Conservation (phyloP, 2,113 vertebrate species). For the Corythoichthys intestinalis region DNA sequence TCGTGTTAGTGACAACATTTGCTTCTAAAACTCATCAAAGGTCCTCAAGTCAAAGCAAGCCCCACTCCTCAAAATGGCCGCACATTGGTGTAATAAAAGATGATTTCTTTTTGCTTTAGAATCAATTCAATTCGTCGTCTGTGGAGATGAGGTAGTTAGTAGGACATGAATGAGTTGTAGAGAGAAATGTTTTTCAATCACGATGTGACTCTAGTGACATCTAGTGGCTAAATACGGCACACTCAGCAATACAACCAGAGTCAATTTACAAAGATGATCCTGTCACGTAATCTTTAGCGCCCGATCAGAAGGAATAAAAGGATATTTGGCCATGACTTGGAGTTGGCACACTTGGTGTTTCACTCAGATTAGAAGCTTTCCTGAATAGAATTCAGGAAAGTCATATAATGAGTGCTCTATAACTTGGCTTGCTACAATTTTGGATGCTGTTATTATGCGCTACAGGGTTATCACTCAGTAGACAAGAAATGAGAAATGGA, state of each 20-base stretch:
- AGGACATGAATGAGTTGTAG: slow-evolving; percentile 23
- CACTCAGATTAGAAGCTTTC: too few species aligned
- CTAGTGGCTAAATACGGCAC: slow-evolving; percentile 49
- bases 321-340: slow-evolving; percentile 30
- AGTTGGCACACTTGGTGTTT: too few species aligned
- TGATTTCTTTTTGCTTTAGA: not conserved
- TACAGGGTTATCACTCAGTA: slow-evolving; percentile 34
- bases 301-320: slow-evolving; percentile 42
- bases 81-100: not conserved
- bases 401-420: not conserved
- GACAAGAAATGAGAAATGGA: slow-evolving; percentile 14
- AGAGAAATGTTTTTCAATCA: slow-evolving; percentile 1
- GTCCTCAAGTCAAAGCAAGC: slow-evolving; percentile 11
- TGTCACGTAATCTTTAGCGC: slow-evolving; percentile 22
- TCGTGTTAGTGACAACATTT: slow-evolving; percentile 33
- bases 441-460: slow-evolving; percentile 20
- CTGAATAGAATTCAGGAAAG: too few species aligned
- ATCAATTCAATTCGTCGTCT: slow-evolving; percentile 5
- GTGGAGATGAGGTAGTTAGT: slow-evolving; percentile 6
- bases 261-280: slow-evolving; percentile 4
- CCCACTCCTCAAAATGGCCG: slow-evolving; percentile 9
- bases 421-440: not conserved
- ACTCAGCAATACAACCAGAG: slow-evolving; percentile 15
- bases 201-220: slow-evolving; percentile 42
- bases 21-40: slow-evolving; percentile 20